Percentiles rank a stretch among this genome's conserved stretches.
Evolutionary conservation across 2,888 invertebrate genomes (phyloP).

Genomic region (Diarsia mendica): DNA sequence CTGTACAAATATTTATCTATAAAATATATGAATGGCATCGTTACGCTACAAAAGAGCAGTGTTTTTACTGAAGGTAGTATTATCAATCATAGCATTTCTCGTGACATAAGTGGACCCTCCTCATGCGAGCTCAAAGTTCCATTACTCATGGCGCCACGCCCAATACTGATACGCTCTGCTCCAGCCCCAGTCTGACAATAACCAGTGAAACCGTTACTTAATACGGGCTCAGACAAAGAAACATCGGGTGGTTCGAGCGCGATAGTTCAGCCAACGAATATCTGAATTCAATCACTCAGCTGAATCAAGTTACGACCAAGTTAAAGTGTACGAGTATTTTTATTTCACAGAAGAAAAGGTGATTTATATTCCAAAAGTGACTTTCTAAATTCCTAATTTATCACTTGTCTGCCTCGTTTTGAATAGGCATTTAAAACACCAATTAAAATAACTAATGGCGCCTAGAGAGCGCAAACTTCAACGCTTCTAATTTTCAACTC

Average conservation of each 20-base stretch:
- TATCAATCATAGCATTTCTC: constrained; percentile 89
- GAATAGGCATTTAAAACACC: constrained; percentile 53
- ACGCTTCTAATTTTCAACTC: constrained; percentile 51
- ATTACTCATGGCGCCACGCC: constrained; percentile 88
- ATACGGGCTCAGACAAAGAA: constrained; percentile 60
- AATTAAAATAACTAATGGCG: constrained; percentile 57
- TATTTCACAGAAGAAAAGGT: constrained; percentile 30
- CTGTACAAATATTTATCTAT: constrained; percentile 57
- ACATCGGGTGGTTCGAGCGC: constrained; percentile 41
- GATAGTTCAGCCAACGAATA: constrained; percentile 46
- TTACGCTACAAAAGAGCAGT: constrained; percentile 79
- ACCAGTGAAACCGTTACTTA: constrained; percentile 59
- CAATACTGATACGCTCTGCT: constrained; percentile 84
- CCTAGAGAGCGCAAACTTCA: constrained; percentile 50
- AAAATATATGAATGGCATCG: constrained; percentile 70
- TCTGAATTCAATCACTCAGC: constrained; percentile 60
- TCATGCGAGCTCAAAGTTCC: constrained; percentile 87
- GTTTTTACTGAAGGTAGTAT: constrained; percentile 85
- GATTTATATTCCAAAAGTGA: constrained; percentile 40
- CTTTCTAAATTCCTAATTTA: constrained; percentile 40
- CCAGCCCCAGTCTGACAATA: constrained; percentile 77
- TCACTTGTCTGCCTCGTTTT: constrained; percentile 41
- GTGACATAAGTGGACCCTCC: constrained; percentile 90
- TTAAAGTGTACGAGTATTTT: constrained; percentile 24
- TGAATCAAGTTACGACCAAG: constrained; percentile 50